Evolutionary conservation across 2,888 invertebrate genomes (phyloP).

Genomic region (Cinara cedri): DNA sequence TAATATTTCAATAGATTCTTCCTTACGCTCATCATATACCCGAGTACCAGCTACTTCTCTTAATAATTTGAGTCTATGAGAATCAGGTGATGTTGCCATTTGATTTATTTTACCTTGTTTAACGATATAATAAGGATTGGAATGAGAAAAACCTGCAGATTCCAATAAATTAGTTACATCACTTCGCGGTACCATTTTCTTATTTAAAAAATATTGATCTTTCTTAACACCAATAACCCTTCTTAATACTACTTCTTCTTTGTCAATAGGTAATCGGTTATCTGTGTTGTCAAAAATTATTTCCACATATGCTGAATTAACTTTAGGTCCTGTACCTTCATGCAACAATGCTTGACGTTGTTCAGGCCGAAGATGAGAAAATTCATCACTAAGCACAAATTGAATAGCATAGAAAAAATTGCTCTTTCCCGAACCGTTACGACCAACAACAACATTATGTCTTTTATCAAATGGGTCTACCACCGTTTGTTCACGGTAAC

Average conservation of each 20-base stretch:
- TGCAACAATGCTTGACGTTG: constrained; percentile 94
- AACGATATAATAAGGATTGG: constrained; percentile 99
- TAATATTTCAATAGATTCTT: constrained; percentile 93
- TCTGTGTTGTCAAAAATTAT: constrained; percentile 99
- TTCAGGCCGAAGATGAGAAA: constrained; percentile 93
- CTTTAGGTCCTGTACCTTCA: constrained; percentile 96
- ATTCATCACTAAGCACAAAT: constrained; percentile 99
- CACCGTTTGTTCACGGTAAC: constrained; percentile 96
- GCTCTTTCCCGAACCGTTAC: constrained; percentile 99
- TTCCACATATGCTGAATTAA: constrained; percentile 97
- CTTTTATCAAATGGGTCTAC: constrained; percentile 96
- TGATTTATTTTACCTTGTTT: constrained; percentile 95
- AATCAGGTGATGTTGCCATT: constrained; percentile 99
- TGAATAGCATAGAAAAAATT: constrained; percentile 99
- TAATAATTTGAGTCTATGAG: constrained; percentile 89
- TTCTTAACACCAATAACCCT: constrained; percentile 98
- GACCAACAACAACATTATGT: constrained; percentile 98
- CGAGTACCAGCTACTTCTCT: constrained; percentile 97
- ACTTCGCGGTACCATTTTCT: constrained; percentile 94
- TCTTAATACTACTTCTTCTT: constrained; percentile 93
- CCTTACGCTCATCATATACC: constrained; percentile 97
- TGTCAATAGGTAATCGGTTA: constrained; percentile 95
- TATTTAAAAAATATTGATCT: constrained; percentile 98
- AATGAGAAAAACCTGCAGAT: constrained; percentile 97
- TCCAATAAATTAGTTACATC: constrained; percentile 98